These are phyloP conservation scores for Hassar affinis DNA, from an alignment of 2,113 vertebrate species.

Conservation along the genomic window DNA sequence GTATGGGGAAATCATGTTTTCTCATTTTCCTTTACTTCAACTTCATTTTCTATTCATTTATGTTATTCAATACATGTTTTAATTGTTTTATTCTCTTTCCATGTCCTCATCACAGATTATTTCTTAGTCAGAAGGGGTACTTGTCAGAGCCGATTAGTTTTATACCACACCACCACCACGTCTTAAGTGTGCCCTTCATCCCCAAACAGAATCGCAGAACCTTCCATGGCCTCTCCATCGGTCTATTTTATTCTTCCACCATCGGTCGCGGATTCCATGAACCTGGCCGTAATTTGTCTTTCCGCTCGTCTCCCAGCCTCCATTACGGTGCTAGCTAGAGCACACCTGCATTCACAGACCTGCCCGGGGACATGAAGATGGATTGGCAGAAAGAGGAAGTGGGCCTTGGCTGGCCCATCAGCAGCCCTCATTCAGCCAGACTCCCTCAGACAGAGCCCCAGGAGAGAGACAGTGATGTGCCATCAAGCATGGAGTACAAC, in stretches of 20 bases:
- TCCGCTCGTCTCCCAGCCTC: conserved; percentile 33
- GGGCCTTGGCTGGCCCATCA: conserved; percentile 51
- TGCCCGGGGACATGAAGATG: conserved; percentile 64
- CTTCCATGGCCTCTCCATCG: conserved; percentile 46
- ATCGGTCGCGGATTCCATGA: conserved; percentile 38
- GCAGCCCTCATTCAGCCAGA: conserved; percentile 43
- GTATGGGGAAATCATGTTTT: background rate
- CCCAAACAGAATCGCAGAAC: conserved; percentile 54
- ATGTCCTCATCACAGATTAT: conserved; percentile 49
- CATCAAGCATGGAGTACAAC: conserved; percentile 42
- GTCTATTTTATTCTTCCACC: conserved; percentile 49
- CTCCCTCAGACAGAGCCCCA: conserved; percentile 34
- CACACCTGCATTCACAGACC: conserved; percentile 55
- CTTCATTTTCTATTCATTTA: background rate
- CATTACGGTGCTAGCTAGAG: conserved; percentile 51
- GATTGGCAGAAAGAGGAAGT: conserved; percentile 64
- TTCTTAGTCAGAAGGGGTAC: conserved; percentile 19
- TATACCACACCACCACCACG: conserved; percentile 9
- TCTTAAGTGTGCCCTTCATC: conserved; percentile 65
- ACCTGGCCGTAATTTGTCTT: conserved; percentile 58
- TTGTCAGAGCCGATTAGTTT: conserved; percentile 60
- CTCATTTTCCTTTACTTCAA: background rate
- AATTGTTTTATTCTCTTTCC: conserved; percentile 27
- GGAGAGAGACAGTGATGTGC: conserved; percentile 39
- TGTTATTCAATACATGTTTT: background rate